Evolutionary conservation across 2,797 vertebrate genomes (phyloP), one percentile per base, ranked within the genome.

Genomic region (Falco cherrug): DNA sequence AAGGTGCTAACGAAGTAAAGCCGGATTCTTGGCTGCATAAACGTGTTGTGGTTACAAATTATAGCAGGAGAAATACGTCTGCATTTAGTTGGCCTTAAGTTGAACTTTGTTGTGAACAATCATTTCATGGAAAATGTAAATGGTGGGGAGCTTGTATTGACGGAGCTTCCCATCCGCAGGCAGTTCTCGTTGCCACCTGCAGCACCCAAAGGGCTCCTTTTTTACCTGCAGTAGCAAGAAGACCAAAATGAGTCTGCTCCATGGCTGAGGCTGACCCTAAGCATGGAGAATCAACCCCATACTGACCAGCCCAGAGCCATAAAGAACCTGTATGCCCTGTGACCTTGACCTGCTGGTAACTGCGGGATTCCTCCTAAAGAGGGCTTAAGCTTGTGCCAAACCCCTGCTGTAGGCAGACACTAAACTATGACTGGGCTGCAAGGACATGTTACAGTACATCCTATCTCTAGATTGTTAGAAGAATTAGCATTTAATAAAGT

Each of bases 201-300:
- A 47, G 51, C 4, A 41, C 14, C 48, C 78, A 64, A 12, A 67
- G 26, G 28, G 35, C 28, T 31, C n/a, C 54, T 75, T 50, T 63
- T 56, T 53, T 39, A 17, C 3, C 39, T 35, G 5, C 37, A 25
- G 63, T 1, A 57, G 10, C 64, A 63, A 0, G 0, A 59, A 48
- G 41, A 37, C 29, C 35, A 15, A 43, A 68, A 47, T n/a, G n/a
- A 77, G 13, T 24, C 31, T 51, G 37, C 31, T 71, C 25, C 22
- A 4, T 39, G 70, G 35, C 63, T 54, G 45, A 74, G 41, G 26
- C 6, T 85, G 50, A 67, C n/a, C 15, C 51, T 35, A 31, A 50
- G 39, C 57, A 12, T 4, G 22, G 26, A 83, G 41, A 89, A 33
- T 68, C n/a, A 48, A 11, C 71, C 47, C 45, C 59, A 50, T 35